Evolutionary conservation across 2,797 vertebrate species (phyloP).

Genomic region (Intellagama lesueurii): DNA sequence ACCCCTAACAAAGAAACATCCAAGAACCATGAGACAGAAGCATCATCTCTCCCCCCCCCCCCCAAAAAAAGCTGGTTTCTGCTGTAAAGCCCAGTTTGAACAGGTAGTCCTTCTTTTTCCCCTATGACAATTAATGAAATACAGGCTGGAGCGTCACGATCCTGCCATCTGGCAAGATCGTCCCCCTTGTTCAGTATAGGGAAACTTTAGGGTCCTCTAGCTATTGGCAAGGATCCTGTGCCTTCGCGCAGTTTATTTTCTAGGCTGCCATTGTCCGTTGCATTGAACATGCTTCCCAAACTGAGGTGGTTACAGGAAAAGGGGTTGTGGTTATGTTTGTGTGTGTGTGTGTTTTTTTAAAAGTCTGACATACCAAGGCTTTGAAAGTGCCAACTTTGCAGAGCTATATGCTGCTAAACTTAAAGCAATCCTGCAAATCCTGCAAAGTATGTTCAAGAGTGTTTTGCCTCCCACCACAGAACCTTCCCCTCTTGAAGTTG

Average conservation of each 20-base stretch:
- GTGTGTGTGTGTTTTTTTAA: not conserved
- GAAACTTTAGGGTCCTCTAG: not conserved
- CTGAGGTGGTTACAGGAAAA: not conserved
- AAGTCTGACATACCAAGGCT: not conserved
- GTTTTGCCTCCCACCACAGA: not conserved
- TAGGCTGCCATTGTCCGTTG: not conserved
- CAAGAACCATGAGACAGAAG: too few species aligned
- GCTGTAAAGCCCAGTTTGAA: not conserved
- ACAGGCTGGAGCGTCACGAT: constrained; percentile 3
- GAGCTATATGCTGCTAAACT: not conserved
- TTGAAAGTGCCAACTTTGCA: constrained; percentile 19
- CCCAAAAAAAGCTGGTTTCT: not conserved
- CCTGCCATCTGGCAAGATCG: not conserved
- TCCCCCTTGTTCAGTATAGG: too few species aligned
- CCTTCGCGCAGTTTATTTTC: not conserved
- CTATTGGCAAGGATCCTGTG: too few species aligned
- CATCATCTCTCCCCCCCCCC: not conserved
- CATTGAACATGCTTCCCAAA: not conserved
- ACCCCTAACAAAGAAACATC: too few species aligned
- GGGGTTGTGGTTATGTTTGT: not conserved
- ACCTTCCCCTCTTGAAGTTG: not conserved
- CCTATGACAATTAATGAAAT: constrained; percentile 3
- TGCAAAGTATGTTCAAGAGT: constrained; percentile 4
- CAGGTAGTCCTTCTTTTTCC: not conserved
- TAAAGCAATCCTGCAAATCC: not conserved